phyloP scores from a whole-genome alignment of 2,797 vertebrate genomes.

The Epinephelus awoara region DNA sequence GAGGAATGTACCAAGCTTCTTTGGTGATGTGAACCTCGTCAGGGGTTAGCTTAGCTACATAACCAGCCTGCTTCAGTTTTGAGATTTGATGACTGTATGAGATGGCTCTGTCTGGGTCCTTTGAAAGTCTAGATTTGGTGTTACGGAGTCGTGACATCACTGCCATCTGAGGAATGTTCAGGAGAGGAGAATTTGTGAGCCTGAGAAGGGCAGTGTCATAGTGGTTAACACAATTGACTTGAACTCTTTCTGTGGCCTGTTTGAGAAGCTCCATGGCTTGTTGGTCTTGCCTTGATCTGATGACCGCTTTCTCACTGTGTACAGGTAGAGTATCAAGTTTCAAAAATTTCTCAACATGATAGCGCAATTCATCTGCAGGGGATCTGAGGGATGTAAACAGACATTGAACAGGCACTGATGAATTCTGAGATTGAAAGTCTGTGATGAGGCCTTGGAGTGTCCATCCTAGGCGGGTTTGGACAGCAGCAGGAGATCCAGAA shows the following conservation, averaged over 20 bases:
- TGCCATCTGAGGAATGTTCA: neutral
- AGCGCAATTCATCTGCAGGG: too few species aligned
- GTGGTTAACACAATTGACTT: neutral
- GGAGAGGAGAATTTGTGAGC: neutral
- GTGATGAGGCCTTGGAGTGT: neutral
- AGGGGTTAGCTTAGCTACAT: neutral
- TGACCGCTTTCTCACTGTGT: neutral
- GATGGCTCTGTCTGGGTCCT: neutral
- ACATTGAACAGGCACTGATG: too few species aligned
- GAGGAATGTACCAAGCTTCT: neutral
- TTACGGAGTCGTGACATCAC: too few species aligned
- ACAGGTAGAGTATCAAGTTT: neutral
- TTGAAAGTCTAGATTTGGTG: neutral
- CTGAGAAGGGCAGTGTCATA: neutral
- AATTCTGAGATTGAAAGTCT: neutral
- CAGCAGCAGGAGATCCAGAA: neutral
- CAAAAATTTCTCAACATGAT: neutral
- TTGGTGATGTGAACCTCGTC: neutral
- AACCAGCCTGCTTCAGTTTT: neutral
- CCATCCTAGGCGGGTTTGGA: neutral
- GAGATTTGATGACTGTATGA: neutral
- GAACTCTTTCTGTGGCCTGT: neutral
- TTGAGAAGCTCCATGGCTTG: neutral
- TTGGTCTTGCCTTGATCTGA: neutral
- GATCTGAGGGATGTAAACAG: too few species aligned